Base-by-base conservation (phyloP, 2,888 invertebrate species). In the Chrysodeixis includens region DNA sequence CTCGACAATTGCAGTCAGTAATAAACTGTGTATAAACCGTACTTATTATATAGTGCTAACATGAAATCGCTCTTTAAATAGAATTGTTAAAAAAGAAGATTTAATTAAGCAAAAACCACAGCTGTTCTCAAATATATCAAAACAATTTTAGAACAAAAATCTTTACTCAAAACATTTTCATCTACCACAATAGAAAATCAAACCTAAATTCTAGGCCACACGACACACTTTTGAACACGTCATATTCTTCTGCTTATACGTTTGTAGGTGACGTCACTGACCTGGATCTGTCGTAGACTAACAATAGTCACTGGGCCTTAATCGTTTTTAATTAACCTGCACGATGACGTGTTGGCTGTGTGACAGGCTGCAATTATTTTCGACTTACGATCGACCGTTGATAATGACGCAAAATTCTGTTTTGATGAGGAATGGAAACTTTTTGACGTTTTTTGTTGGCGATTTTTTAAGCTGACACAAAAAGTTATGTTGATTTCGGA, bases 261-360 rank as follows among this genome's bases (percentile, higher is more conserved):
- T 20, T 46, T 16, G 44, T 16, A 20, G 69, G 68, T 76, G 80
- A 79, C 80, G 75, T 63, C 59, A 69, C 59, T 80, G 82, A 76
- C 81, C 82, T 51, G 66, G 64, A 82, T 82, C 60, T 70, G 67
- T 69, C 71, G 59, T 56, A 66, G 44, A 71, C 81, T 80, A 79
- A 82, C 81, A 74, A 82, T 78, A 72, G 60, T 54, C 52, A 64
- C 32, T 59, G 66, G 49, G 30, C 71, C 68, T 69, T 78, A 79
- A 78, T 78, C 67, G 74, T 71, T 81, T 81, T 81, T 79, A 78
- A 81, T 80, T 66, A 81, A 78, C 77, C 63, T 62, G 69, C 54
- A 59, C 12, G 66, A 35, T 76, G 73, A 72, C 65, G 68, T 62
- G 73, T 72, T 54, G 62, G 53, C 30, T 16, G 46, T 35, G 62